Conservation (phyloP, 2,797 vertebrate genomes). For the Myiotriccus ornatus region DNA sequence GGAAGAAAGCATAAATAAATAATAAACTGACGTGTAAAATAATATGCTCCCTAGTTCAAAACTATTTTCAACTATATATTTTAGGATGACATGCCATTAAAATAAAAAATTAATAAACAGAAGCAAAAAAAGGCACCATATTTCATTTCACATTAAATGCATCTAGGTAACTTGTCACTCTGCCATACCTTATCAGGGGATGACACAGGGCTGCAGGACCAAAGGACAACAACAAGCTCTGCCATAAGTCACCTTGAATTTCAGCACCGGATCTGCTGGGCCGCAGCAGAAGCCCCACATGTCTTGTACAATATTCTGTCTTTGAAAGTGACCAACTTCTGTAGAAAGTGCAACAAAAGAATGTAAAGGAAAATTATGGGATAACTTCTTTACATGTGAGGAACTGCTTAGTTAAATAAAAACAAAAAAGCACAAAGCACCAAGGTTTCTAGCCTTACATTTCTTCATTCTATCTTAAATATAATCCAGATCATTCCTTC, state of each 20-base stretch:
- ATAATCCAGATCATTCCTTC: not conserved
- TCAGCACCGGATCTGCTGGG: not conserved
- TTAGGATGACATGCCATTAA: conserved; percentile 69
- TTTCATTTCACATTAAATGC: conserved; percentile 63
- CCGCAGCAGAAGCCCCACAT: not conserved
- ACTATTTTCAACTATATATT: conserved; percentile 46
- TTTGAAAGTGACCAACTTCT: not conserved
- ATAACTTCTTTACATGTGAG: not conserved
- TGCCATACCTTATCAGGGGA: not conserved
- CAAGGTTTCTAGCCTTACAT: not conserved
- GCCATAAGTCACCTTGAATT: not conserved
- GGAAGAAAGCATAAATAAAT: conserved; percentile 63
- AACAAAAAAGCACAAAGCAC: not conserved
- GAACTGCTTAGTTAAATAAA: not conserved
- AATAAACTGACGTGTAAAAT: conserved; percentile 30
- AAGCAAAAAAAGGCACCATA: conserved; percentile 36
- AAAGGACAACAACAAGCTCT: not conserved
- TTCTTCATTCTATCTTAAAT: not conserved
- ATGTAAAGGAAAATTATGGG: not conserved
- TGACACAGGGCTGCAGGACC: not conserved
- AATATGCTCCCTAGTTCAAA: conserved; percentile 36
- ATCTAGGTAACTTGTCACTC: conserved; percentile 35
- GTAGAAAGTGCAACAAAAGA: not conserved
- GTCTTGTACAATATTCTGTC: not conserved
- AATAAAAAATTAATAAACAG: conserved; percentile 71